Conservation (phyloP, 2,797 vertebrate species). For the Chelmon rostratus region DNA sequence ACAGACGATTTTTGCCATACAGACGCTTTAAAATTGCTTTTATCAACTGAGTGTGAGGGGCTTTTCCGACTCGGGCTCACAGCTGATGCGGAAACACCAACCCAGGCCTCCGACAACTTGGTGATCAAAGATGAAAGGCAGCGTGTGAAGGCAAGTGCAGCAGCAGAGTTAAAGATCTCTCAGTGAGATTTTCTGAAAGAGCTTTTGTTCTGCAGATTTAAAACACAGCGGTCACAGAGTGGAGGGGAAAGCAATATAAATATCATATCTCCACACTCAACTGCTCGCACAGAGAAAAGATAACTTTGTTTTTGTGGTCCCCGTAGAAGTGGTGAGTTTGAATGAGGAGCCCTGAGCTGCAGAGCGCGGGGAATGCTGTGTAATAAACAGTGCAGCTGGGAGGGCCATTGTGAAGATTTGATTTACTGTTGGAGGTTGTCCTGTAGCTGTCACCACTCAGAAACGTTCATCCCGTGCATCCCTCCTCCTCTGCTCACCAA, state of each 20-base stretch:
- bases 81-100: constrained; percentile 46
- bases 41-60: constrained; percentile 16
- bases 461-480: constrained; percentile 45
- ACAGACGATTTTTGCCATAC: not conserved
- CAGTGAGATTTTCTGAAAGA: constrained; percentile 40
- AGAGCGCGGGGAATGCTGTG: constrained; percentile 49
- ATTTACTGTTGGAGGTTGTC: constrained; percentile 62
- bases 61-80: constrained; percentile 26
- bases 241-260: constrained; percentile 51
- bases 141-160: constrained; percentile 17
- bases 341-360: constrained; percentile 29
- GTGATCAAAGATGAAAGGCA: constrained; percentile 47
- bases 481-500: constrained; percentile 13
- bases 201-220: constrained; percentile 39
- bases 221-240: constrained; percentile 23
- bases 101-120: constrained; percentile 14
- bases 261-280: constrained; percentile 15
- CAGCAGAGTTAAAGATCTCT: constrained; percentile 19
- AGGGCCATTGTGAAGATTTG: constrained; percentile 56
- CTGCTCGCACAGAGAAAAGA: constrained; percentile 41
- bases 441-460: constrained; percentile 56
- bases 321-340: constrained; percentile 28
- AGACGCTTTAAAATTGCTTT: constrained; percentile 1
- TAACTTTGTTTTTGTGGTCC: constrained; percentile 30
- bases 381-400: constrained; percentile 62